A percentile compares a stretch with the other conserved stretches of the same genome.
These are phyloP conservation scores for Drosophila siamana DNA, from an alignment of 2,888 invertebrate genomes.

Conservation along the genomic window DNA sequence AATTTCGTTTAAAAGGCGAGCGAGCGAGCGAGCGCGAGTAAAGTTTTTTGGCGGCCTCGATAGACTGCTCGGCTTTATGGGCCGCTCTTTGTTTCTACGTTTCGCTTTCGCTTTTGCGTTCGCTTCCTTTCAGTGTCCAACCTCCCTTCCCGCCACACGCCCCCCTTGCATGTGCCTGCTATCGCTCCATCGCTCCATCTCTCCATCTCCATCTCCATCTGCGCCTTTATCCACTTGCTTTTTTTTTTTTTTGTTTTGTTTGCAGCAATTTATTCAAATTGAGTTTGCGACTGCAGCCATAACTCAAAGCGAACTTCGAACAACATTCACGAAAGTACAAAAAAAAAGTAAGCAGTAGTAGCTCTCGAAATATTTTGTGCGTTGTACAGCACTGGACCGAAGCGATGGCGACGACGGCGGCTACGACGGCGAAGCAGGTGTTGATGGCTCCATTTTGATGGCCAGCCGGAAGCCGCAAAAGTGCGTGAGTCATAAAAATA, in stretches of 20 bases:
- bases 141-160: too few species aligned
- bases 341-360: neutral
- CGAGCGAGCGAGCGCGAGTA: conserved; percentile 56
- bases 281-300: conserved; percentile 78
- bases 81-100: conserved; percentile 61
- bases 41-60: conserved; percentile 66
- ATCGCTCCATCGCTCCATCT: conserved; percentile 3
- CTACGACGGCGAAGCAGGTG: conserved; percentile 65
- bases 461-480: conserved; percentile 79
- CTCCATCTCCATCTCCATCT: neutral
- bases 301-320: conserved; percentile 70
- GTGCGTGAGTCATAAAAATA: conserved; percentile 80
- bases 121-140: too few species aligned
- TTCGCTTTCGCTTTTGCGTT: conserved; percentile 16
- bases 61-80: conserved; percentile 63
- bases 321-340: conserved; percentile 35
- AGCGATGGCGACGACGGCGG: too few species aligned
- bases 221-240: conserved; percentile 38
- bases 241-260: conserved; percentile 57
- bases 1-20: conserved; percentile 74
- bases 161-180: too few species aligned
- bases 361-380: conserved; percentile 38
- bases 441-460: conserved; percentile 79
- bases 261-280: conserved; percentile 79
- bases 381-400: conserved; percentile 43